These are phyloP conservation scores for Andricus quercusramuli DNA, from an alignment of 2,888 invertebrate genomes.

Conservation along the genomic window DNA sequence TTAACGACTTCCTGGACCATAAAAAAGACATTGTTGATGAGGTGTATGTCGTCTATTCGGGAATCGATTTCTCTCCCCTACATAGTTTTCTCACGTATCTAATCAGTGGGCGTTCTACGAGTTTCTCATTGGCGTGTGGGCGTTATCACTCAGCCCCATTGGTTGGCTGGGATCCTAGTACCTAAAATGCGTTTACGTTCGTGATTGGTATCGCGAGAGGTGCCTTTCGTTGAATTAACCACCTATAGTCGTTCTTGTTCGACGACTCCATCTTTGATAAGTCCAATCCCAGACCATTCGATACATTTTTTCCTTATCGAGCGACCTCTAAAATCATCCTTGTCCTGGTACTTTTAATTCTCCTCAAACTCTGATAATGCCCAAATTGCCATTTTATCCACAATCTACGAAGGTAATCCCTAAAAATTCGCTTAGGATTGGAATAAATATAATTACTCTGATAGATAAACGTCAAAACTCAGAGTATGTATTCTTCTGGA, in stretches of 20 bases:
- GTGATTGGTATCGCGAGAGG: conserved; percentile 49
- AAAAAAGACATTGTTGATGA: conserved; percentile 40
- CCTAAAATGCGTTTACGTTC: conserved; percentile 50
- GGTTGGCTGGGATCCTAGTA: conserved; percentile 53
- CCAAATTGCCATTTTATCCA: neutral
- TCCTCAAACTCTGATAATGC: neutral
- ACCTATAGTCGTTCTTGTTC: conserved; percentile 23
- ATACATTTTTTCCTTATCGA: neutral
- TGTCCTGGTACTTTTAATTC: conserved; percentile 37
- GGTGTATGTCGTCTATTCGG: conserved; percentile 55
- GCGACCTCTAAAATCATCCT: conserved; percentile 39
- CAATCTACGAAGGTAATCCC: neutral
- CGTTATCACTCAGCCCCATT: conserved; percentile 69
- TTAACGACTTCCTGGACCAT: conserved; percentile 16
- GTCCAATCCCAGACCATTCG: neutral
- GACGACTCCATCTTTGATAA: conserved; percentile 24
- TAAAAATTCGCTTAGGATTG: neutral
- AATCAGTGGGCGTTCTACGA: conserved; percentile 76
- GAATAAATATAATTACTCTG: neutral
- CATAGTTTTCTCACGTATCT: conserved; percentile 67
- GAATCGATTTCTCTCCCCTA: conserved; percentile 65
- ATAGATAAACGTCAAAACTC: neutral
- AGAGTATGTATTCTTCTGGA: neutral
- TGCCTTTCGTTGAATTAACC: conserved; percentile 21
- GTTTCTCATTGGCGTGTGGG: conserved; percentile 75